phyloP scores from a whole-genome alignment of 2,113 vertebrate species.

The Erinaceus europaeus region DNA sequence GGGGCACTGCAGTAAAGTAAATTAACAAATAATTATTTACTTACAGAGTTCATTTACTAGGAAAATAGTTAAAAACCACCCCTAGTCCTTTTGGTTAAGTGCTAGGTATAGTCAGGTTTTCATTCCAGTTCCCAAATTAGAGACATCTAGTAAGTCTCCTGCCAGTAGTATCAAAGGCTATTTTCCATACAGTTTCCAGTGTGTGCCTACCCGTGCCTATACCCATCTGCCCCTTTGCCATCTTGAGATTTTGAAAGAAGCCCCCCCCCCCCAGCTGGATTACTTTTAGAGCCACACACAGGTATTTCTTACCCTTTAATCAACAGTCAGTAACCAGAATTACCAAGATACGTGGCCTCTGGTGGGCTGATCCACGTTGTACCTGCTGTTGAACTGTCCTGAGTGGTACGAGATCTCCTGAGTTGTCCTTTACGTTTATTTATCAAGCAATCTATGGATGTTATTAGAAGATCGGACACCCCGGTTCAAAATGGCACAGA shows the following conservation, averaged over 20 bases:
- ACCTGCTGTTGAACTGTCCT: neutral
- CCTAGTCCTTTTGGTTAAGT: neutral
- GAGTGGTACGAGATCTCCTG: neutral
- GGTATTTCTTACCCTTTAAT: neutral
- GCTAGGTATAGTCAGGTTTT: too few species aligned
- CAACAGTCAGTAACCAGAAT: neutral
- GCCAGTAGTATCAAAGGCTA: neutral
- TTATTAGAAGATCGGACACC: neutral
- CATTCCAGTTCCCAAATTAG: neutral
- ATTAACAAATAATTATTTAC: neutral
- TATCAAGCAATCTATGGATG: too few species aligned
- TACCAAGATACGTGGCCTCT: neutral
- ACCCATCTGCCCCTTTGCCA: neutral
- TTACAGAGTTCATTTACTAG: neutral
- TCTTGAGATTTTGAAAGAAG: neutral
- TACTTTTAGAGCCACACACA: neutral
- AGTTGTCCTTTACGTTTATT: neutral
- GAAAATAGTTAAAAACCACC: constrained; percentile 24
- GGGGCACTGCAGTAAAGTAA: too few species aligned
- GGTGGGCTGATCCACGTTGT: neutral
- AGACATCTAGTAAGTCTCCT: neutral
- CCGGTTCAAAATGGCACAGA: neutral
- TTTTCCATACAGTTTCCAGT: neutral
- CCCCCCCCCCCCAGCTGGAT: constrained; percentile 28
- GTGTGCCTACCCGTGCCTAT: too few species aligned